These are phyloP conservation scores for Neolamprologus hecqui DNA, from an alignment of 2,113 vertebrate genomes.

Conservation along the genomic window DNA sequence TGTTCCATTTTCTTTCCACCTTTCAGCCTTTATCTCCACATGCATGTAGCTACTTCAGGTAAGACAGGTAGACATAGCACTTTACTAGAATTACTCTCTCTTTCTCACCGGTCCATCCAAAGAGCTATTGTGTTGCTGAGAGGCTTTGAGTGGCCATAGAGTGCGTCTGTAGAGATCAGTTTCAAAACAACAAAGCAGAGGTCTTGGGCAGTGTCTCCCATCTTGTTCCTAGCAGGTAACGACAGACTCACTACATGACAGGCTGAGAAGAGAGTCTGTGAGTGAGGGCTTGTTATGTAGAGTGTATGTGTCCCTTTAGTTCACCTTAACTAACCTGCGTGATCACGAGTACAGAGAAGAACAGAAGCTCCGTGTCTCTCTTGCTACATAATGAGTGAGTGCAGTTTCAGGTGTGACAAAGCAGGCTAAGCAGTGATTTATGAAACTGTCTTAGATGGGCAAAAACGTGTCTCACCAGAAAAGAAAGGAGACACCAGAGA, in stretches of 20 bases:
- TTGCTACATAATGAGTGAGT: neutral
- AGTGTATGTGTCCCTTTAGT: neutral
- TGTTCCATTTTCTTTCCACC: neutral
- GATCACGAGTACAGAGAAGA: neutral
- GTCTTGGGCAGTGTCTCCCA: conserved; percentile 45
- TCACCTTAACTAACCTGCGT: conserved; percentile 4
- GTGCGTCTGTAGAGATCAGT: conserved; percentile 43
- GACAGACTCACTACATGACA: conserved; percentile 39
- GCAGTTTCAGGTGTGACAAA: conserved; percentile 22
- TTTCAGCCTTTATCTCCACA: conserved; percentile 40
- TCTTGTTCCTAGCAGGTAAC: conserved; percentile 35
- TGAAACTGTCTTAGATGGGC: conserved; percentile 27
- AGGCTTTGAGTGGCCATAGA: conserved; percentile 56
- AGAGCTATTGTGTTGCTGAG: conserved; percentile 58
- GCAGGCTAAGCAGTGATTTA: conserved; percentile 48
- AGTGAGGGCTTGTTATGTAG: neutral
- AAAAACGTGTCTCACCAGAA: conserved; percentile 29
- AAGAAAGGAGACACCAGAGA: conserved; percentile 36
- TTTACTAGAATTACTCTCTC: conserved; percentile 47
- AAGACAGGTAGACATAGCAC: conserved; percentile 29
- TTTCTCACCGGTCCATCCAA: conserved; percentile 26
- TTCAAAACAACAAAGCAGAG: conserved; percentile 58
- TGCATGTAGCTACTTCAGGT: conserved; percentile 43
- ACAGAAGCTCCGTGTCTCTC: neutral
- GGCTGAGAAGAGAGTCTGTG: neutral